Conservation (phyloP, 2,888 invertebrate species). For the Antheraea assamensis region DNA sequence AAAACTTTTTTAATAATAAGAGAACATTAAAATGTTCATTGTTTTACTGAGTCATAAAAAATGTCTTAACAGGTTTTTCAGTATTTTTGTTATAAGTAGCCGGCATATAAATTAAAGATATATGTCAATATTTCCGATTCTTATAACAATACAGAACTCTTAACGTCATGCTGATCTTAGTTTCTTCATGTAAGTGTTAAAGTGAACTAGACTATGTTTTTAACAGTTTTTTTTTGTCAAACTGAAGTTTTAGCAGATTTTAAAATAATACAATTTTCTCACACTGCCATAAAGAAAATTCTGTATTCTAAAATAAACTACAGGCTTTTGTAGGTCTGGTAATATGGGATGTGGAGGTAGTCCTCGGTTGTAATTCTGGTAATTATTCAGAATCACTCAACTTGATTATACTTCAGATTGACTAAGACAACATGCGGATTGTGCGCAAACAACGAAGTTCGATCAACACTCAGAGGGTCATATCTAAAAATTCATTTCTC, state of each 20-base stretch:
- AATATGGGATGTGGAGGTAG: background rate
- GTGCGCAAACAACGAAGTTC: background rate
- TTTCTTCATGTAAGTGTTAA: background rate
- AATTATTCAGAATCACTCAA: background rate
- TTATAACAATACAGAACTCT: background rate
- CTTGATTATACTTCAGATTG: background rate
- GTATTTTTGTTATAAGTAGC: background rate
- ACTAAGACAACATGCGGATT: background rate
- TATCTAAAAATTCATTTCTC: background rate
- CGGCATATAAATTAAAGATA: background rate
- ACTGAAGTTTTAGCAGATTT: background rate
- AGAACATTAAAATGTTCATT: background rate
- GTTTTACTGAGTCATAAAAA: background rate
- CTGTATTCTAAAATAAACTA: background rate
- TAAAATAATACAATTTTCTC: background rate
- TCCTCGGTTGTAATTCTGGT: background rate
- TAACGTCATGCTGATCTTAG: background rate
- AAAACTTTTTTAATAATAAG: background rate
- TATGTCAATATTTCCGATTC: background rate
- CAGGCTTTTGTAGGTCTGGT: constrained; percentile 2
- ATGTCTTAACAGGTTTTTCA: background rate
- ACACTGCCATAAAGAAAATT: background rate
- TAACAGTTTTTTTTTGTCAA: background rate
- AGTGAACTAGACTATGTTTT: background rate
- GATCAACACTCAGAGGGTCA: background rate